phyloP scores from a whole-genome alignment of 92 coral and sea anemone genomes.

The Epizoanthus scotinus region DNA sequence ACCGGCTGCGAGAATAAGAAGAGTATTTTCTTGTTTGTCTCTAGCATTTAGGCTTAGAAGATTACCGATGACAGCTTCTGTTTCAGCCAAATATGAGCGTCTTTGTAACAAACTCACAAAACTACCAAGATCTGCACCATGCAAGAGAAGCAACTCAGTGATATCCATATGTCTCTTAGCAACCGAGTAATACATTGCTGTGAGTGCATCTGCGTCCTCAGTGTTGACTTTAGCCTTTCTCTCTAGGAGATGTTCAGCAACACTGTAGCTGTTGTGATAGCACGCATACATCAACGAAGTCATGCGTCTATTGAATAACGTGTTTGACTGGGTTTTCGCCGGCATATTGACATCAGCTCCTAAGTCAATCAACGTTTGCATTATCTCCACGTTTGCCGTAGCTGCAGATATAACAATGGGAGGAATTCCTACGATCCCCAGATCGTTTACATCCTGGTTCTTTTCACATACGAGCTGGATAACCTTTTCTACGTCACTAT shows the following conservation, averaged over 20 bases:
- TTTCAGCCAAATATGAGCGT: too few species aligned
- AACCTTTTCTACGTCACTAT: background rate
- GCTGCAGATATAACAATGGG: background rate
- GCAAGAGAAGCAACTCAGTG: background rate
- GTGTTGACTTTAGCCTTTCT: background rate
- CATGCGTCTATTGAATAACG: background rate
- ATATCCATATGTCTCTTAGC: background rate
- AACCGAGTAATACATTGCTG: background rate
- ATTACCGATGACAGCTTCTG: background rate
- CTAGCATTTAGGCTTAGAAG: background rate
- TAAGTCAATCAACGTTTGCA: background rate
- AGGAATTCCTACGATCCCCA: background rate
- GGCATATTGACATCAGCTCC: background rate
- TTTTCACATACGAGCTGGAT: conserved; percentile 1
- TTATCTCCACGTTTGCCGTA: background rate
- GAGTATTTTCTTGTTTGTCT: background rate
- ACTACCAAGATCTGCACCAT: background rate
- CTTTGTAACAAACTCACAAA: background rate
- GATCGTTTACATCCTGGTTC: background rate
- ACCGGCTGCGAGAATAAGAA: background rate
- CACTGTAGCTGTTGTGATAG: background rate
- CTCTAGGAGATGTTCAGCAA: background rate
- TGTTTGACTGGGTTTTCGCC: background rate
- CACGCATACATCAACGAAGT: background rate
- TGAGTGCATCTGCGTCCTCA: background rate